Evolutionary conservation across 1,140 invertebrate species (phyloP), one percentile per base, ranked within the genome.

Genomic region (Cydia amplana): DNA sequence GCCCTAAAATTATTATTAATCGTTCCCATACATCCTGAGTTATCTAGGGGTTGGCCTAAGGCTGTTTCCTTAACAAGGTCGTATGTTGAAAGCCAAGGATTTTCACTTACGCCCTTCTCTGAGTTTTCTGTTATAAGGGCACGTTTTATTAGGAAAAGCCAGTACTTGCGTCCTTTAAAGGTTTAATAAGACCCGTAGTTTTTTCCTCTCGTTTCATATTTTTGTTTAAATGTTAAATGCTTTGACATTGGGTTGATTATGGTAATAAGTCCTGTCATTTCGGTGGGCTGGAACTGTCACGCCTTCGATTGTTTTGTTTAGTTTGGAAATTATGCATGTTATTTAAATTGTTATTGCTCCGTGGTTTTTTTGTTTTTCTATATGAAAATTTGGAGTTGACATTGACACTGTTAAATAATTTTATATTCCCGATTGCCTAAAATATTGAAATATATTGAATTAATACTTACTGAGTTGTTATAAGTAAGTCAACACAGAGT

Each of bases 1-100:
- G 65, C 65, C 7, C 65, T 18, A 36, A 70, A 70, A 70, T 70
- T 70, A 70, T 70, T 70, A 70, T 70, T 70, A 70, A 70, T 70
- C 28, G 32, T 7, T 18, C 32, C 32, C 65, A 70, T 70, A 70
- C 32, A 70, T 70, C 65, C 65, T n/a, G 65, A 70, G 28, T 70
- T 70, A 70, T 70, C 65, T 70, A 16, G 28, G 65, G 65, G 65
- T 10, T 36, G 36, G 36, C 28, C 36, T 40, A 3, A 70, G 64
- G 28, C 64, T 60, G 18, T 23, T 60, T 60, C n/a, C 20, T 60
- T 55, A 55, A 18, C 2, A 60, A 60, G 55, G 20, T 60, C 20
- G 18, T 60, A 60, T 60, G n/a, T 60, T 5, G n/a, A 23, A 12
- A 23, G 20, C 9, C 10, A 60, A 60, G 55, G 9, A 10, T 7